These are phyloP conservation scores for Acrocera orbiculus DNA, from an alignment of 2,888 invertebrate species.

Conservation along the genomic window DNA sequence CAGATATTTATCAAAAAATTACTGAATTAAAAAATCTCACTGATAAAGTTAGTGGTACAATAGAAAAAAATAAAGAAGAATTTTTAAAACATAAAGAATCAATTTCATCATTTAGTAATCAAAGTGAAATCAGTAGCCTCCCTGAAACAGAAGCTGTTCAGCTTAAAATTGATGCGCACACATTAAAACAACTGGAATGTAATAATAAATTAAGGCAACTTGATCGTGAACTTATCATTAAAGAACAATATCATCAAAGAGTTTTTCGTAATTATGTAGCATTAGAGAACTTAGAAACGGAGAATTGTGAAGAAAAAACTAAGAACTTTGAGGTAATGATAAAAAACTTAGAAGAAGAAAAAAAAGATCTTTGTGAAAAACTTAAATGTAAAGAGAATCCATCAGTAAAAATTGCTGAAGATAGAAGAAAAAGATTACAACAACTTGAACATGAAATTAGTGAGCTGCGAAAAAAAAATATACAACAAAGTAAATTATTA, in stretches of 20 bases:
- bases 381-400: constrained; percentile 40
- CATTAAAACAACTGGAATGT: constrained; percentile 35
- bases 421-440: constrained; percentile 57
- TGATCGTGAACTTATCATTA: constrained; percentile 23
- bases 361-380: constrained; percentile 49
- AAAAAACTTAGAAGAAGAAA: constrained; percentile 51
- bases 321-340: constrained; percentile 54
- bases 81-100: constrained; percentile 5
- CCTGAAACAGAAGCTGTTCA: constrained; percentile 43
- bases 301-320: constrained; percentile 26
- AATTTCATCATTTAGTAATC: constrained; percentile 5
- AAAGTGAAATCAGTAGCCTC: background rate
- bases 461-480: constrained; percentile 52
- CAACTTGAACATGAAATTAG: constrained; percentile 57
- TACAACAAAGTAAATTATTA: constrained; percentile 44
- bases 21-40: constrained; percentile 18
- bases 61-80: constrained; percentile 8
- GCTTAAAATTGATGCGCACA: constrained; percentile 31
- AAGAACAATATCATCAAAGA: constrained; percentile 27
- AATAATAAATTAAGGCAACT: constrained; percentile 52
- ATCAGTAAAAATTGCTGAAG: constrained; percentile 48
- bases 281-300: constrained; percentile 6
- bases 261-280: constrained; percentile 22
- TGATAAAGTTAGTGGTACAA: constrained; percentile 16
- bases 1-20: constrained; percentile 14